A percentile compares a stretch with the other conserved stretches of the same genome.
Conservation (phyloP, 1,140 invertebrate genomes). For the Watersipora subatra region DNA sequence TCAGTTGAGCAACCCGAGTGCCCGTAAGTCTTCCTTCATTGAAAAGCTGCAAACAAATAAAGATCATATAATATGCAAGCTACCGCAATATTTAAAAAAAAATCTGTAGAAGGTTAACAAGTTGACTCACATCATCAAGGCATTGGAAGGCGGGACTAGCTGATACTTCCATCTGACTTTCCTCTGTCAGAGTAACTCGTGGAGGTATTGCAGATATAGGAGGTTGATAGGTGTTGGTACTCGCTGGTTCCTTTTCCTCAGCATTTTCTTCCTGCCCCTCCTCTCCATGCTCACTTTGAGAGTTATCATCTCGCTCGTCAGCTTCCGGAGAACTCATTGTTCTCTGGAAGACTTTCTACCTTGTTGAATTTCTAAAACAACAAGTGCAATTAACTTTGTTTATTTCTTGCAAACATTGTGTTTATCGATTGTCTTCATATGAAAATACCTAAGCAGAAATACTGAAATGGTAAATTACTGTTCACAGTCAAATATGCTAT, state of each 20-base stretch:
- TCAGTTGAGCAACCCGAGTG: slow-evolving; percentile 34
- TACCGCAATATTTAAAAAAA: not conserved
- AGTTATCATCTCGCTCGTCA: slow-evolving; percentile 12
- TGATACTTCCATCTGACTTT: slow-evolving; percentile 36
- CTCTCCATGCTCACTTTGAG: slow-evolving; percentile 7
- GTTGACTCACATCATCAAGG: slow-evolving; percentile 30
- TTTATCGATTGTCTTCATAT: no score
- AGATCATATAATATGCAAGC: not conserved
- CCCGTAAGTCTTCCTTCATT: slow-evolving; percentile 37
- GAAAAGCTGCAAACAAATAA: slow-evolving; percentile 25
- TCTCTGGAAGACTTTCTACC: no score
- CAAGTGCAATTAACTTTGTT: no score
- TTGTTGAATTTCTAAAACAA: no score
- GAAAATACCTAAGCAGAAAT: no score
- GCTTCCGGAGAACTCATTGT: no score
- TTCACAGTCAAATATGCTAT: no score
- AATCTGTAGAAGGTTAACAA: no score
- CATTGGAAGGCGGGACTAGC: slow-evolving; percentile 36
- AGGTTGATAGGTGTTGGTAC: slow-evolving; percentile 18
- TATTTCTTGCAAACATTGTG: no score
- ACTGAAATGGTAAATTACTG: no score
- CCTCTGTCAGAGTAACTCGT: slow-evolving; percentile 28
- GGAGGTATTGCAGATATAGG: slow-evolving; percentile 33
- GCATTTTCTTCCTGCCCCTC: slow-evolving; percentile 7
- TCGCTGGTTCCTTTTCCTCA: slow-evolving; percentile 8